Evolutionary conservation across 64 coral and sea anemone genomes (phyloP).

Genomic region (Actinia tenebrosa): DNA sequence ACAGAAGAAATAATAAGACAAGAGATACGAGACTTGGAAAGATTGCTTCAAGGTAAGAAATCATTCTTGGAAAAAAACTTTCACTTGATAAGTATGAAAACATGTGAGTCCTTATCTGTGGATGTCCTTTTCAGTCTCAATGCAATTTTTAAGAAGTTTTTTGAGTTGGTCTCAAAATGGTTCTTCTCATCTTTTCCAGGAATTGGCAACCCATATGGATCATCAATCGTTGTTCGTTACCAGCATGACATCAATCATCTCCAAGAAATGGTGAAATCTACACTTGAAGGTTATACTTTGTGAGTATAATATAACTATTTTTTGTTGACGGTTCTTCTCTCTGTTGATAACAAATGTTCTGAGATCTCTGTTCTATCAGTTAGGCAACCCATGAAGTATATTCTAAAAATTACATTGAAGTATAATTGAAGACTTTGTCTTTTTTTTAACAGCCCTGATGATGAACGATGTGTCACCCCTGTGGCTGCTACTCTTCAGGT

Average conservation of each 20-base stretch:
- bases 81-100: no score
- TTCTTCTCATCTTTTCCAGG: conserved; percentile 25
- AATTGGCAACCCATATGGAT: conserved; percentile 61
- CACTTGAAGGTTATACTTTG: conserved; percentile 29
- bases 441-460: conserved; percentile 10
- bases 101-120: no score
- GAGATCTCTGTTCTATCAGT: no score
- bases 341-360: no score
- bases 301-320: neutral
- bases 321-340: no score
- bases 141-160: no score
- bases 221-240: conserved; percentile 57
- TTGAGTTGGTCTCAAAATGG: neutral
- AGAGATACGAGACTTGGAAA: conserved; percentile 62
- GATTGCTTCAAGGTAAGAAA: conserved; percentile 33
- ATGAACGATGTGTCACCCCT: conserved; percentile 24
- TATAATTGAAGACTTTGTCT: no score
- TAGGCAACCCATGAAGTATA: no score
- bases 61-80: neutral
- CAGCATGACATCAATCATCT: conserved; percentile 66
- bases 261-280: conserved; percentile 43
- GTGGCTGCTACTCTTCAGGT: conserved; percentile 41
- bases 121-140: no score
- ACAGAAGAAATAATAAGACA: conserved; percentile 55
- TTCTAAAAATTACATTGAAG: no score